Evolutionary conservation across 2,113 vertebrate genomes (phyloP), one percentile per base, ranked within the genome.

Genomic region (Cebidichthys violaceus): DNA sequence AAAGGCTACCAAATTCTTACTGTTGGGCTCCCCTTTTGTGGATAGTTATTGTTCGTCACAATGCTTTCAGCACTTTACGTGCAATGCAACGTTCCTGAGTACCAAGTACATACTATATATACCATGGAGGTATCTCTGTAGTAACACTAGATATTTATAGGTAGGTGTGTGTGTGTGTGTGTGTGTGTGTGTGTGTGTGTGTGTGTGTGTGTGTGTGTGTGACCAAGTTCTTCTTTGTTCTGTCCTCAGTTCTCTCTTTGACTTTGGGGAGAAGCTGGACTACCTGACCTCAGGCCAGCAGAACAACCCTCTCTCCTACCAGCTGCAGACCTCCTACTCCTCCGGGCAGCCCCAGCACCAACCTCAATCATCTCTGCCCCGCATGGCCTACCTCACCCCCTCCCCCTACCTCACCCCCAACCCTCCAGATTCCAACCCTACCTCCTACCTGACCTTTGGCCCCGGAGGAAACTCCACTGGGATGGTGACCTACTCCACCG

Each of bases 331-430:
- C n/a, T 92, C 88, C 41, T 94, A 88, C 85, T 73, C 83, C 6
- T 29, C 47, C 75, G 72, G 60, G 61, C 92, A 91, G 82, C 64
- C 82, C 20, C 91, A 92, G 79, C 79, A 79, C 31, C 92, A 93
- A 45, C 59, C 92, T 77, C 91, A 94, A 69, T 72, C 93, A 29
- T 95, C 95, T 15, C 89, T 93, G 7, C 75, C 95, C 66, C 93
- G 82, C 37, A 81, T 96, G 24, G 79, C 96, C 1, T 92, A 94
- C 78, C 95, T 95, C 6, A 92, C 87, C 65, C 84, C 94, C 43
- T 94, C 94, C 43, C 92, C 95, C 0, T 93, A 79, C 68, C 93
- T 97, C 67, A 88, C 94, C 4, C 94, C 96, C 20, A 94, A 95
- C 0, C 81, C 92, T 5, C 83, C 87, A 0, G 91, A 95, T 0